Base-by-base conservation (phyloP, 2,888 invertebrate genomes). In the Syrphus vitripennis region DNA sequence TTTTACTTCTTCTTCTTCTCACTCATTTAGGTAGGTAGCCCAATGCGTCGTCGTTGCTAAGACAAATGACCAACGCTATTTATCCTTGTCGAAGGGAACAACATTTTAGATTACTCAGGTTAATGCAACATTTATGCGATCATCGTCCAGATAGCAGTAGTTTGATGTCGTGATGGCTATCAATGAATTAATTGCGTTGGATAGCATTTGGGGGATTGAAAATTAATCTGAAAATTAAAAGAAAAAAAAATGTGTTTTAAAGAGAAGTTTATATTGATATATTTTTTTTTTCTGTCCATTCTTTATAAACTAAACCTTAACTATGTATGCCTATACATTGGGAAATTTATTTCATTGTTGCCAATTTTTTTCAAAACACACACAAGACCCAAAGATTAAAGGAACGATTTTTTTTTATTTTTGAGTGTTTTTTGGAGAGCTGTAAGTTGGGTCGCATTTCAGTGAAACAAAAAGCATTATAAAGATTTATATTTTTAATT, bases 71-170 rank as follows among this genome's bases (percentile, higher is more conserved):
- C 78, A 40, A 16, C 53, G 24, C 50, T 67, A 83, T 87, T 87
- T 78, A 83, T 87, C 75, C 78, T 78, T 75, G 87, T 87, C 83
- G 87, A 83, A 83, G 42, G 53, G 59, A 70, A 79, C 55, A 83
- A 71, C 82, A 87, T 79, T 83, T 75, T 75, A 87, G 83, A 87
- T 87, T 78, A 87, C 57, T 87, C 78, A 87, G 83, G 83, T 79
- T 87, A 87, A 87, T 83, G 74, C 70, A 48, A 78, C 75, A 65
- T 74, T 82, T 93, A 95, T 92, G 95, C 55, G 77, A 63, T 59
- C 67, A 59, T 81, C 48, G 70, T 72, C 59, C 74, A 63, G 59
- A 31, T 61, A 24, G 12, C 10, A 70, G 71, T 26, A 37, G 76
- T 57, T 53, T 42, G 37, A 34, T 81, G 53, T 63, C 21, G 37